phyloP scores from a whole-genome alignment of 2,113 vertebrate genomes.

The Indicator indicator region DNA sequence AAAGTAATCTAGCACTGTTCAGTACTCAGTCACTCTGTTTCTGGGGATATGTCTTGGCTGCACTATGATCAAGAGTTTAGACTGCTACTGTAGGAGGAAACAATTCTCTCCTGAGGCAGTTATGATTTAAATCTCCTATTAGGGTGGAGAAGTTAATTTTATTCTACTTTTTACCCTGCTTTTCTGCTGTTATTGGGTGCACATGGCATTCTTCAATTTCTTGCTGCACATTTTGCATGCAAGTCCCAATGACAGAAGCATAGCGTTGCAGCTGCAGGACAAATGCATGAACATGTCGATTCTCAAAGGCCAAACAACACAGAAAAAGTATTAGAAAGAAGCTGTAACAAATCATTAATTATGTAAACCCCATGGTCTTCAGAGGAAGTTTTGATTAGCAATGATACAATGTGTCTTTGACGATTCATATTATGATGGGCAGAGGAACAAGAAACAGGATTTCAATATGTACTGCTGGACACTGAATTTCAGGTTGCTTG shows the following conservation, averaged over 20 bases:
- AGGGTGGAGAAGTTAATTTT: constrained; percentile 52
- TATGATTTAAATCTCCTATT: constrained; percentile 46
- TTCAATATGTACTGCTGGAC: neutral
- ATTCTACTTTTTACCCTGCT: neutral
- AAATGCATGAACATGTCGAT: neutral
- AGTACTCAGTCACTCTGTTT: constrained; percentile 41
- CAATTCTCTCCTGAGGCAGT: constrained; percentile 54
- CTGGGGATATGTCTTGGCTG: constrained; percentile 47
- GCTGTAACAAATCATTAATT: neutral
- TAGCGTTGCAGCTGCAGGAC: constrained; percentile 21
- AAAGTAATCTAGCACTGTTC: constrained; percentile 48
- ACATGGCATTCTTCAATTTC: constrained; percentile 26
- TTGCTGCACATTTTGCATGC: constrained; percentile 2
- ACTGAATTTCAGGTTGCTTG: neutral
- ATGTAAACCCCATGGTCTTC: neutral
- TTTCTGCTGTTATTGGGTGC: neutral
- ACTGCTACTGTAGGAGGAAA: constrained; percentile 61
- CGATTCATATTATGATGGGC: neutral
- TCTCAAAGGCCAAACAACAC: neutral
- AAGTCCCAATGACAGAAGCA: neutral
- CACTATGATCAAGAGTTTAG: constrained; percentile 26
- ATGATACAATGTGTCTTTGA: neutral
- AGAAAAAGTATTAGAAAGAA: neutral
- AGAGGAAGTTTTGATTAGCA: neutral
- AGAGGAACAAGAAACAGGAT: neutral